These are phyloP conservation scores for Microplitis deprimator DNA, from an alignment of 2,888 invertebrate genomes.

Conservation along the genomic window DNA sequence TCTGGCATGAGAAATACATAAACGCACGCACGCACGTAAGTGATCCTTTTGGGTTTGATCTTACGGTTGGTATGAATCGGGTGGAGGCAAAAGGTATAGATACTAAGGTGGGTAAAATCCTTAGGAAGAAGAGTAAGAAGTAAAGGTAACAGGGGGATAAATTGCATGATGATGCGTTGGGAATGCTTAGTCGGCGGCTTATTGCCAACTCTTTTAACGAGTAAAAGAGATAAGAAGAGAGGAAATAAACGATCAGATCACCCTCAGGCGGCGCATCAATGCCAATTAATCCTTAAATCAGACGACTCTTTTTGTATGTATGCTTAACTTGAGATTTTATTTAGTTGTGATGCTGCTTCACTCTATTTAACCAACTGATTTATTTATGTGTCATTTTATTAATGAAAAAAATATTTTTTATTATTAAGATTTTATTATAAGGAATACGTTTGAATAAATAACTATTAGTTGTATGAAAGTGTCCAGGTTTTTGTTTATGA, in stretches of 20 bases:
- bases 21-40: conserved; percentile 5
- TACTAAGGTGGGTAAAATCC: conserved; percentile 20
- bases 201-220: conserved; percentile 25
- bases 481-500: not conserved
- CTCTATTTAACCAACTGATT: not conserved
- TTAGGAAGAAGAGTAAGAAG: not conserved
- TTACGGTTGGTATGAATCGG: not conserved
- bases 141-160: conserved; percentile 20
- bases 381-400: not conserved
- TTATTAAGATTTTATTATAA: not conserved
- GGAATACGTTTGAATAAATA: not conserved
- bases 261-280: conserved; percentile 24
- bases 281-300: conserved; percentile 42
- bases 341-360: not conserved
- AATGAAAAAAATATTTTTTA: not conserved
- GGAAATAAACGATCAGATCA: conserved; percentile 31
- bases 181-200: conserved; percentile 34
- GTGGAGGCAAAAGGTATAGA: not conserved
- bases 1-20: conserved; percentile 28
- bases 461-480: not conserved
- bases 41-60: conserved; percentile 17
- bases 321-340: conserved; percentile 14
- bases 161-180: conserved; percentile 33
- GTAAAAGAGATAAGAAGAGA: conserved; percentile 15
- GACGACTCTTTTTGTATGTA: conserved; percentile 30